phyloP scores from a whole-genome alignment of 1,140 invertebrate species.

The Drosophila bocqueti region DNA sequence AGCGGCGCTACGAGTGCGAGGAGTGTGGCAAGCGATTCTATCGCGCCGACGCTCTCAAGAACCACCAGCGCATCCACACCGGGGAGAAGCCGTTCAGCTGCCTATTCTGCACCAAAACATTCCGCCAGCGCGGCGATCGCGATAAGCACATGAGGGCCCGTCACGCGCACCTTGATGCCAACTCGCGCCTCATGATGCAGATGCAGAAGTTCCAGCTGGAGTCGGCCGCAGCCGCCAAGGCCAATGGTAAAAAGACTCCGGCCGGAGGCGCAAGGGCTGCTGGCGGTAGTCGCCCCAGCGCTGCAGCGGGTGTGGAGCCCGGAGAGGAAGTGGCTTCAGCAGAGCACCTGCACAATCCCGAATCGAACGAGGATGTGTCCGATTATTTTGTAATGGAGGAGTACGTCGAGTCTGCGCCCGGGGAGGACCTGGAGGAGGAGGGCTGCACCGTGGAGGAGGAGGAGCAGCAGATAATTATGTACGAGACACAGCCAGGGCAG shows the following conservation, averaged over 20 bases:
- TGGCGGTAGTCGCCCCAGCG: background rate
- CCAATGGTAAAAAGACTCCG: conserved; percentile 6
- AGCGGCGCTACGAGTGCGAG: conserved; percentile 91
- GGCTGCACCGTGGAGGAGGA: background rate
- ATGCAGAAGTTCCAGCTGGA: conserved; percentile 80
- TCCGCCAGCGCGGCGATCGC: conserved; percentile 87
- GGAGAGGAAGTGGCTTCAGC: background rate
- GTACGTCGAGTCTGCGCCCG: conserved; percentile 4
- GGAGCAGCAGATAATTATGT: conserved; percentile 37
- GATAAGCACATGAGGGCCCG: conserved; percentile 87
- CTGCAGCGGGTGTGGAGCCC: background rate
- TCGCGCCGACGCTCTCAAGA: conserved; percentile 87
- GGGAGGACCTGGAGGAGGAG: background rate
- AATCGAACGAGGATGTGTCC: conserved; percentile 22
- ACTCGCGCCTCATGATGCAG: conserved; percentile 79
- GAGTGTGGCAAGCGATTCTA: conserved; percentile 88
- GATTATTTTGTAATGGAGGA: conserved; percentile 23
- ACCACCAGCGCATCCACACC: conserved; percentile 89
- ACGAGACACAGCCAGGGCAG: conserved; percentile 1
- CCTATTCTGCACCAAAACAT: conserved; percentile 88
- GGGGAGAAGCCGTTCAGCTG: conserved; percentile 90
- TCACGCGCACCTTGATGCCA: conserved; percentile 85
- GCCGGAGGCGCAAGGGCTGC: background rate
- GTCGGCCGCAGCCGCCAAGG: conserved; percentile 64
- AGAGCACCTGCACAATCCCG: background rate